These are phyloP conservation scores for Macrotus californicus DNA, from an alignment of 2,113 vertebrate genomes.

Conservation along the genomic window DNA sequence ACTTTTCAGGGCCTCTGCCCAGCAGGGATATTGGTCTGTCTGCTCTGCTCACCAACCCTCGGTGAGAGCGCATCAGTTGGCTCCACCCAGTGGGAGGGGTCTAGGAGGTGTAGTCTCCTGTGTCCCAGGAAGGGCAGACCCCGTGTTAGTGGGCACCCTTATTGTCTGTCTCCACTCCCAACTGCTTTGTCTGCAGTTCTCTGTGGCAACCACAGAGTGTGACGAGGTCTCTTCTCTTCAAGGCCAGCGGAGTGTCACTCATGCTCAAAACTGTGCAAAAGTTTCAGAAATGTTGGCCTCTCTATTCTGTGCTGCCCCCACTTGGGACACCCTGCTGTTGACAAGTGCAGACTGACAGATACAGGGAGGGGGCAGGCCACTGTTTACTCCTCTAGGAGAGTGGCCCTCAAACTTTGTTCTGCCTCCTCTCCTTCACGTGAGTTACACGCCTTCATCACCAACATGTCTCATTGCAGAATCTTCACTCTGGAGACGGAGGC, in stretches of 20 bases:
- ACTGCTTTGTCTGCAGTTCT: neutral
- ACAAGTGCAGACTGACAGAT: neutral
- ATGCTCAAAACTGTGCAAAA: neutral
- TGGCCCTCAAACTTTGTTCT: neutral
- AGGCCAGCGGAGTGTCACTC: neutral
- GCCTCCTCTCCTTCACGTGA: neutral
- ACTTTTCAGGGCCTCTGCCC: neutral
- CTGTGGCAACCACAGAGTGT: fast-evolving
- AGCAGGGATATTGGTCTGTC: neutral
- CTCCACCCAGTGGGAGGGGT: neutral
- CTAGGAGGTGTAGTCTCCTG: neutral
- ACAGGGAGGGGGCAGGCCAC: neutral
- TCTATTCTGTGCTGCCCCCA: neutral
- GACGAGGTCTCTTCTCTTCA: neutral
- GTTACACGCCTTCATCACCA: too few relatives aligned
- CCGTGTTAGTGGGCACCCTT: neutral
- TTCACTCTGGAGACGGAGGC: neutral
- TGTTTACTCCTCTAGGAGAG: neutral
- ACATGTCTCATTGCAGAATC: neutral
- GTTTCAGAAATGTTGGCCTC: neutral
- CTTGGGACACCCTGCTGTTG: neutral
- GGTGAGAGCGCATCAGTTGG: neutral
- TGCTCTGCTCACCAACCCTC: too few relatives aligned
- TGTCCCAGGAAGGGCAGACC: neutral
- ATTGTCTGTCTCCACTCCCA: neutral